phyloP scores from a whole-genome alignment of 1,140 invertebrate species.

The Chlorops oryzae region DNA sequence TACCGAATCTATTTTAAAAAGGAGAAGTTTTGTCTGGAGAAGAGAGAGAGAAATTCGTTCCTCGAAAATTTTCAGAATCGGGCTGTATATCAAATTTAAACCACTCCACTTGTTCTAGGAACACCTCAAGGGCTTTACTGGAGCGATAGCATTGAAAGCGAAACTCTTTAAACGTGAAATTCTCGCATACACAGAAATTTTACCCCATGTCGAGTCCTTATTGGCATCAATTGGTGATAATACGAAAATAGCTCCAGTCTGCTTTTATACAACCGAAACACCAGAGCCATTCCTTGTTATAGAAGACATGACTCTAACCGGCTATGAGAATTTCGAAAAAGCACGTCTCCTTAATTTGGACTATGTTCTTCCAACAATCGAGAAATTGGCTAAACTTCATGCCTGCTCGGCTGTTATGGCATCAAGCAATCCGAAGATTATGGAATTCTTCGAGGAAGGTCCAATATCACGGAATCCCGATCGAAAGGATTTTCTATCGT shows the following conservation, averaged over 20 bases:
- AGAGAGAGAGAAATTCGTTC: too few species aligned
- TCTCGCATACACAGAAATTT: constrained; percentile 38
- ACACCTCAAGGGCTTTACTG: constrained; percentile 40
- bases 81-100: too few species aligned
- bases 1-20: too few species aligned
- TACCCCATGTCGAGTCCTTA: constrained; percentile 32
- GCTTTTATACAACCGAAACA: constrained; percentile 43
- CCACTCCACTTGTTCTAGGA: constrained; percentile 16
- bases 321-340: constrained; percentile 39
- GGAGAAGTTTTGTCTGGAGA: too few species aligned
- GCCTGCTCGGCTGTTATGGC: constrained; percentile 50
- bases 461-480: constrained; percentile 44
- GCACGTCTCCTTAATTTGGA: constrained; percentile 42
- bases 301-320: constrained; percentile 33
- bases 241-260: constrained; percentile 38
- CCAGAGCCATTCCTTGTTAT: constrained; percentile 41
- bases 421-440: constrained; percentile 28
- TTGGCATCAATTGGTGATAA: constrained; percentile 37
- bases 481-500: constrained; percentile 38
- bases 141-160: constrained; percentile 37
- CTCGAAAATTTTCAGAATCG: too few species aligned
- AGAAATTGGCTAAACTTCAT: constrained; percentile 54
- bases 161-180: constrained; percentile 44
- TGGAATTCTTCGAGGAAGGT: constrained; percentile 40
- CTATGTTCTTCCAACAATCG: constrained; percentile 43